Base-by-base conservation (phyloP, 2,888 invertebrate species). In the Ctenicera cuprea region DNA sequence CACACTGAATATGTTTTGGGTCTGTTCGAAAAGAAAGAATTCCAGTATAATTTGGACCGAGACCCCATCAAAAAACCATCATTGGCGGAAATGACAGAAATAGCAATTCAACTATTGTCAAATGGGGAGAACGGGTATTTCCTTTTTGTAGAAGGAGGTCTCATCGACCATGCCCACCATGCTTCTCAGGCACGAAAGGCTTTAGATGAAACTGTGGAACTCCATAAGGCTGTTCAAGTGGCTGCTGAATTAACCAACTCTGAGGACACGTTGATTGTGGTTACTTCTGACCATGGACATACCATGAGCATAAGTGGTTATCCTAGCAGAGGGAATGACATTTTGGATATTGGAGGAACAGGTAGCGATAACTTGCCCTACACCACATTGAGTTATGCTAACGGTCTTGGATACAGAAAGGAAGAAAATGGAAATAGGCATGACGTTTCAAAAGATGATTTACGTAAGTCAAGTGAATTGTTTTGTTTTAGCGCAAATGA, bases 151-250 rank as follows among this genome's bases (percentile, higher is more conserved):
- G 93, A 93, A 88, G 93, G 93, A 73, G 92, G 92, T 2, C 89
- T 91, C 82, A 94, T 94, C 77, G 94, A 94, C 85, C 91, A 92
- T 78, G 95, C 92, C 0, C 95, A 95, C 84, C 96, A 96, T 84
- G 90, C 89, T 16, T 92, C 89, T 64, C 86, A 86, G 52, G 93
- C 93, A 0, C 89, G 89, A 45, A 89, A 90, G 37, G 94, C 97
- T 0, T 84, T 97, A 0, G 92, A 94, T 78, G 97, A 97, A 83
- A 94, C 95, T 0, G 89, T 94, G 0, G 93, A 94, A 82, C 92
- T 94, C 90, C 93, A 41, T 3, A 84, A 84, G 70, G 86, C 86
- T 0, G 77, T 86, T 16, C 79, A 81, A 89, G 92, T 77, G 93
- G 96, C 0, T 89, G 94, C 8, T 82, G 89, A 75, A 88, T 86